These are phyloP conservation scores for Drosophila burlai DNA, from an alignment of 1,140 invertebrate genomes.

Conservation along the genomic window DNA sequence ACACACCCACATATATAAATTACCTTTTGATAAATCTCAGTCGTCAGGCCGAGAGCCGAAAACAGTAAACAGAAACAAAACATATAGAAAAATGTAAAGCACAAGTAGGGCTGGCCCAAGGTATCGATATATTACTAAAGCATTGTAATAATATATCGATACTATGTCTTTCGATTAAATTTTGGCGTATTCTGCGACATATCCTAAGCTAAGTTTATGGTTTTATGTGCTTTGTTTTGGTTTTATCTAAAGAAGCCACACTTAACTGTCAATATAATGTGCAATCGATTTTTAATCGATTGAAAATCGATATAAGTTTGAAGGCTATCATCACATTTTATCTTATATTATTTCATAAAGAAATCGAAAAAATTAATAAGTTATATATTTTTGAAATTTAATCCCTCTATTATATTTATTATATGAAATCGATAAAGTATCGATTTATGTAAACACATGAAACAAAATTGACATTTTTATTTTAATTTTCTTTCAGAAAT, in stretches of 20 bases:
- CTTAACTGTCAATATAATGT: neutral
- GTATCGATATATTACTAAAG: neutral
- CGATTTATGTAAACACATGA: too few relatives aligned
- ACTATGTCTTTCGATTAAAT: neutral
- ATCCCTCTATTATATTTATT: too few relatives aligned
- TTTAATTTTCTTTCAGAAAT: too few relatives aligned
- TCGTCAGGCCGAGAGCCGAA: constrained; percentile 34
- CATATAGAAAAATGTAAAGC: constrained; percentile 69
- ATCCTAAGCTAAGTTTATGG: neutral
- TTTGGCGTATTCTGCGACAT: neutral
- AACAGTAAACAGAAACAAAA: constrained; percentile 45
- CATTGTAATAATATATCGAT: neutral
- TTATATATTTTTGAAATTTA: too few relatives aligned
- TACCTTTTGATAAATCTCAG: constrained; percentile 85
- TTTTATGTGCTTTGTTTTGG: neutral
- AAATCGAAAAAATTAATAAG: too few relatives aligned
- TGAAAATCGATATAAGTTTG: too few relatives aligned
- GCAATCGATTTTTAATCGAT: neutral
- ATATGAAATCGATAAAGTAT: too few relatives aligned
- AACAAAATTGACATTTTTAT: too few relatives aligned
- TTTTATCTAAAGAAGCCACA: neutral
- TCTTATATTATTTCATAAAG: too few relatives aligned
- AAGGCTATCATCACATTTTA: too few relatives aligned
- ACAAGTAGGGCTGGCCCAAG: neutral
- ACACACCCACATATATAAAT: constrained; percentile 81